Base-by-base conservation (phyloP, 2,888 invertebrate species). In the Rhagium mordax region DNA sequence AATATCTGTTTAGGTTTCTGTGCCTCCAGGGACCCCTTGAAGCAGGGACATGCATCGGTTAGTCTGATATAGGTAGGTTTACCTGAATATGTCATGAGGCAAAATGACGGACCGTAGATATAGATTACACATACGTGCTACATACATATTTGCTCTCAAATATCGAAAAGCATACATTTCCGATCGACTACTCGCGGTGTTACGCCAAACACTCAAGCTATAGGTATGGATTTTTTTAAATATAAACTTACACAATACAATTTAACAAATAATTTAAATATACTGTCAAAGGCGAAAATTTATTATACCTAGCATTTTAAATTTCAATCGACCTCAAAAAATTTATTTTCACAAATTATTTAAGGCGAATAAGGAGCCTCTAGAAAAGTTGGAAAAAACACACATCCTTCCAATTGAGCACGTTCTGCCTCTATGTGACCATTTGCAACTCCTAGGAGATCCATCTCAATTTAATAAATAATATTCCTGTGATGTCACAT, bases 21-120 rank as follows among this genome's bases (percentile, higher is more conserved):
- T n/a, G 57, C 69, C 69, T 74, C 74, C 7, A 6, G 48, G 59
- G 73, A 49, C 24, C 13, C 47, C 47, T 60, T 60, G 51, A 69
- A 48, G 64, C 59, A 60, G 70, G 65, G 69, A 65, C 73, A 70
- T 68, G 71, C 64, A 70, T 64, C 57, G 70, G 70, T 61, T 60
- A 74, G 76, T 74, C 79, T 83, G 84, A 84, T 82, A 79, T 83
- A 82, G 82, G 83, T 83, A 81, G 77, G 79, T 80, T 80, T 81
- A 79, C 81, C 83, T 85, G 85, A 85, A 85, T 85, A 85, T 85
- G 83, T 84, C 84, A 85, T 85, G 85, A 85, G 81, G 77, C 72
- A 71, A 80, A 79, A 83, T 83, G 84, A 82, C 81, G 82, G 82
- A 80, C 78, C 67, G 47, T n/a, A 18, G 60, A 71, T 66, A 74